Base-by-base conservation (phyloP, 1,140 invertebrate genomes). In the Dendrolimus punctatus region DNA sequence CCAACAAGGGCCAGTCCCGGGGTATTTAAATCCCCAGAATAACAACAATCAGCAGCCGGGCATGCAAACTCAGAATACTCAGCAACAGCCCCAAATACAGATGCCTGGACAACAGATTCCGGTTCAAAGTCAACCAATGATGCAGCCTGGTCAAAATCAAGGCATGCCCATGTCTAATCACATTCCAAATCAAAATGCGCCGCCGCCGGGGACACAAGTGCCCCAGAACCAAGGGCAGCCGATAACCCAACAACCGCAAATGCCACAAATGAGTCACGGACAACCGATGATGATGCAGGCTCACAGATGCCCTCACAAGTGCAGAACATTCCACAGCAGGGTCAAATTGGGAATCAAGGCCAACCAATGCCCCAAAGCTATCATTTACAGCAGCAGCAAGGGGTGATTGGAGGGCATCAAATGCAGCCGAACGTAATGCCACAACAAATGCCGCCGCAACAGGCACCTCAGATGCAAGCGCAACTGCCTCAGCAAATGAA, bases 21-120 rank as follows among this genome's bases (percentile, higher is more conserved):
- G 60, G 8, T 85, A 76, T 51, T 62, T 71, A 41, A 60, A 46
- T 9, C 23, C 23, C 3, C 57, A 78, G 55, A 76, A 72, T 58
- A 56, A 76, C 44, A 73, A 73, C 46, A 80, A 69, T 41, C 78
- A 72, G 64, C 70, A 69, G 51, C 61, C 67, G 39, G 69, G 62
- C 10, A 60, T 69, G 49, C 79, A 73, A 58, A 68, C 62, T 58
- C 69, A 63, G n/a, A 68, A 58, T 51, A 59, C 66, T 42, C 73
- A 66, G 58, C 72, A 66, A 52, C 59, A 48, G n/a, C 58, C 64
- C 10, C 72, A 76, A 57, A 67, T 66, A 37, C 57, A 55, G 4
- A 52, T 67, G 48, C 59, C 66, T 40, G 64, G 67, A 8, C 72
- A 66, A 50, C 60, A 49, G 37, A 69, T 67, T 62, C 8, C 64